Evolutionary conservation across 2,888 invertebrate genomes (phyloP).

Genomic region (Acronicta leporina): DNA sequence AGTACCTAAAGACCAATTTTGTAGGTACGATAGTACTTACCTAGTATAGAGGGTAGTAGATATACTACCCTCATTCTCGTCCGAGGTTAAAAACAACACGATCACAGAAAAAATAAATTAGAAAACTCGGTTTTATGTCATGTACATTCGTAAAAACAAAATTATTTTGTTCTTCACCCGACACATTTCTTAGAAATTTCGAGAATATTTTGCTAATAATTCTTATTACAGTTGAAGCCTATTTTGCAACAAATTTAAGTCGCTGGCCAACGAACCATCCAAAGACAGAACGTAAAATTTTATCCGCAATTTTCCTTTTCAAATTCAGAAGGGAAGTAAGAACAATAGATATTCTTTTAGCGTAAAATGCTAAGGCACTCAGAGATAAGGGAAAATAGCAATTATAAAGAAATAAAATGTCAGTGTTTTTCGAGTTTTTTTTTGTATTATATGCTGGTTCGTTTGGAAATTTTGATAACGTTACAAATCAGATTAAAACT

Average conservation of each 20-base stretch:
- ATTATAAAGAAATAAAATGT: conserved; percentile 45
- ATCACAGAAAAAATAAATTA: not conserved
- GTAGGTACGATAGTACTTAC: no score
- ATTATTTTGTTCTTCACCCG: conserved; percentile 13
- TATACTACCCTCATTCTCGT: no score
- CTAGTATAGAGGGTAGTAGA: no score
- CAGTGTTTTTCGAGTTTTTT: conserved; percentile 24
- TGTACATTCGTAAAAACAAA: conserved; percentile 2
- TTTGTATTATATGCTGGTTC: not conserved
- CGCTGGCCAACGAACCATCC: conserved; percentile 28
- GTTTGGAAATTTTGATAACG: not conserved
- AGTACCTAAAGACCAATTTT: no score
- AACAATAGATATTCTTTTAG: conserved; percentile 48
- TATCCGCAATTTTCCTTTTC: conserved; percentile 54
- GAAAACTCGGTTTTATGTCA: not conserved
- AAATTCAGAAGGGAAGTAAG: conserved; percentile 38
- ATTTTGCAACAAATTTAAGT: conserved; percentile 48
- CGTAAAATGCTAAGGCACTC: conserved; percentile 47
- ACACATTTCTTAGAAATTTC: conserved; percentile 31
- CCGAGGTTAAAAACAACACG: no score
- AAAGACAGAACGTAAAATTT: conserved; percentile 47
- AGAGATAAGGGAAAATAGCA: conserved; percentile 46
- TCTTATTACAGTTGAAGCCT: conserved; percentile 45
- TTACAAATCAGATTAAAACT: no score
- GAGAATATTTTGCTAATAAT: conserved; percentile 41